These are phyloP conservation scores for Drosophila hydei DNA, from an alignment of 1,140 invertebrate species.

Conservation along the genomic window DNA sequence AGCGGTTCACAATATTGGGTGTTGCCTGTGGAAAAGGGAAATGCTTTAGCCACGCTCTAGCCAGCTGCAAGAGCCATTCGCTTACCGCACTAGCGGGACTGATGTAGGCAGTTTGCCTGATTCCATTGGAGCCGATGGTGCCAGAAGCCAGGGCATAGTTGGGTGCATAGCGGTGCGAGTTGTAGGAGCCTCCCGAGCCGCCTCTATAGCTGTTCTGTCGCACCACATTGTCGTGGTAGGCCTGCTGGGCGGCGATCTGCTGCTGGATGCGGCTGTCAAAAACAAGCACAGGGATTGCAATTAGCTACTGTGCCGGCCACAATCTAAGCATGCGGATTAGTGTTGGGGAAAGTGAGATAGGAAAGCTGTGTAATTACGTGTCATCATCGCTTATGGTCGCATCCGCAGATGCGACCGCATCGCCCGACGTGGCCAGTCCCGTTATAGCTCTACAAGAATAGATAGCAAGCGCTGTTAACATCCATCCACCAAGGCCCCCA, in stretches of 20 bases:
- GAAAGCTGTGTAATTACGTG: slow-evolving; percentile 61
- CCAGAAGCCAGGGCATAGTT: slow-evolving; percentile 83
- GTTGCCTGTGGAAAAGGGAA: slow-evolving; percentile 83
- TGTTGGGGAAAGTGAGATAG: slow-evolving; percentile 9
- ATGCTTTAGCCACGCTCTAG: too few relatives aligned
- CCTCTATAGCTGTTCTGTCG: slow-evolving; percentile 56
- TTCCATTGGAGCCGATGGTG: slow-evolving; percentile 84
- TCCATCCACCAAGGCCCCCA: slow-evolving; percentile 10
- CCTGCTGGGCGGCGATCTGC: slow-evolving; percentile 78
- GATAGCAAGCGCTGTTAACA: slow-evolving; percentile 53
- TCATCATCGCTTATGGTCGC: slow-evolving; percentile 66
- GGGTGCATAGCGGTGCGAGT: slow-evolving; percentile 76
- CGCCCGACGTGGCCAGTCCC: slow-evolving; percentile 69
- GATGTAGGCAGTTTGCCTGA: slow-evolving; percentile 85
- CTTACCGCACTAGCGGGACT: slow-evolving; percentile 86
- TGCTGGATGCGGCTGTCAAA: slow-evolving; percentile 71
- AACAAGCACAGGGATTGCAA: neutral
- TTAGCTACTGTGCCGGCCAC: neutral
- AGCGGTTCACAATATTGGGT: slow-evolving; percentile 86
- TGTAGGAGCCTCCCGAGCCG: slow-evolving; percentile 48
- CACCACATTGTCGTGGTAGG: slow-evolving; percentile 59
- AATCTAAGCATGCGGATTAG: slow-evolving; percentile 21
- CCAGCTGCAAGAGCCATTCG: neutral
- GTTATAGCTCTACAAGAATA: slow-evolving; percentile 75
- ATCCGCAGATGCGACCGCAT: slow-evolving; percentile 75